These are phyloP conservation scores for Miichthys miiuy DNA, from an alignment of 2,797 vertebrate species.

Conservation along the genomic window DNA sequence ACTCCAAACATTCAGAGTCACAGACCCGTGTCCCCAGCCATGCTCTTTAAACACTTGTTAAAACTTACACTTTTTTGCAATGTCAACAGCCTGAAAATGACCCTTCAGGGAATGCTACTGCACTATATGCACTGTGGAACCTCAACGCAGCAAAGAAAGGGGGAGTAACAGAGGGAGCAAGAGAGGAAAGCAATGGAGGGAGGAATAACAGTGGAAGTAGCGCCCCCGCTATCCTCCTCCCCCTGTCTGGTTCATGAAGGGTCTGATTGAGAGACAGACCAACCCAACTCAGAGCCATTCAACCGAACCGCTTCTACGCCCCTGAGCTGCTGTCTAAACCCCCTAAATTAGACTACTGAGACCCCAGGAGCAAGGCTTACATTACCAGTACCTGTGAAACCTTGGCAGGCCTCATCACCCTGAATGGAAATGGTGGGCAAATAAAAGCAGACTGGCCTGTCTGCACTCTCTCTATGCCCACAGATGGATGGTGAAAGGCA, in stretches of 20 bases:
- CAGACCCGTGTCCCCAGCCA: conserved; percentile 81
- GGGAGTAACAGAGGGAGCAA: conserved; percentile 25
- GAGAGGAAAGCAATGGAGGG: conserved; percentile 50
- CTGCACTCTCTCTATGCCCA: conserved; percentile 82
- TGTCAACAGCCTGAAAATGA: conserved; percentile 85
- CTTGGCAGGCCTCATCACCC: conserved; percentile 79
- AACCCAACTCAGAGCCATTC: conserved; percentile 74
- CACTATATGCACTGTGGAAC: conserved; percentile 60
- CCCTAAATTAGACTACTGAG: conserved; percentile 84
- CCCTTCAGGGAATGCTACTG: conserved; percentile 79
- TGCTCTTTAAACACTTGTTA: conserved; percentile 87
- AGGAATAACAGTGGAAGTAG: conserved; percentile 60
- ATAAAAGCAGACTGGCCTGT: conserved; percentile 84
- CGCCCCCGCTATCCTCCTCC: conserved; percentile 41
- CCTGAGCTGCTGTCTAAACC: conserved; percentile 80
- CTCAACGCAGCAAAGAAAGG: conserved; percentile 54
- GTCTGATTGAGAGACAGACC: conserved; percentile 82
- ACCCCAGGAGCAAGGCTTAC: conserved; percentile 77
- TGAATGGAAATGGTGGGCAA: conserved; percentile 84
- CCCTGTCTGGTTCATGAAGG: conserved; percentile 74
- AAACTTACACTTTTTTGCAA: conserved; percentile 84
- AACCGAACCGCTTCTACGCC: conserved; percentile 73
- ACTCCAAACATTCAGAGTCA: conserved; percentile 85
- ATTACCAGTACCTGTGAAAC: conserved; percentile 83
- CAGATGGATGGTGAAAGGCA: conserved; percentile 85